Conservation (phyloP, 2,888 invertebrate species). For the Eilema depressum region DNA sequence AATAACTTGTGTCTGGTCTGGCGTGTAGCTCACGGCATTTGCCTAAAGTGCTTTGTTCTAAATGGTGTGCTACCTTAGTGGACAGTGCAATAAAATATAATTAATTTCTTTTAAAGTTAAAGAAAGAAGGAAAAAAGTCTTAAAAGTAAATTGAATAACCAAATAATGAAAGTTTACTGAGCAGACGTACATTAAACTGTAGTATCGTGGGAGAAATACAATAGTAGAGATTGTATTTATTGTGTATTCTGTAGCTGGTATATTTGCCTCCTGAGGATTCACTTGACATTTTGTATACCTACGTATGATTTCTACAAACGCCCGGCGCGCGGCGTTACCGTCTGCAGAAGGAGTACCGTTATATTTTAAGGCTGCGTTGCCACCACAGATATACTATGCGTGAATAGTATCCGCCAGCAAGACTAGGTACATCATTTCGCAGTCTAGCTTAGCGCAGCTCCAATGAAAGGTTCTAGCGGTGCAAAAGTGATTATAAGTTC, state of each 20-base stretch:
- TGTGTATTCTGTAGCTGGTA: background rate
- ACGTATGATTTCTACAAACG: background rate
- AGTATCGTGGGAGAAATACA: background rate
- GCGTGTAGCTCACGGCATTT: too few species aligned
- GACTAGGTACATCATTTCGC: background rate
- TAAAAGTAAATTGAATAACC: background rate
- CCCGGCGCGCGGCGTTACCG: background rate
- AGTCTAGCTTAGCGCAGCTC: background rate
- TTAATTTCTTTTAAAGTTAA: background rate
- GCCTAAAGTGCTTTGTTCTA: background rate
- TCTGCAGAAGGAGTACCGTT: background rate
- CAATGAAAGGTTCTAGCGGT: background rate
- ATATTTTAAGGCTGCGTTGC: background rate
- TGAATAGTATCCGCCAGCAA: too few species aligned
- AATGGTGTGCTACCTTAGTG: background rate
- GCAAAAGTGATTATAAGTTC: too few species aligned
- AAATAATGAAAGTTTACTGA: background rate
- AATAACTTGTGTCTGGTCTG: background rate
- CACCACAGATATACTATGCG: too few species aligned
- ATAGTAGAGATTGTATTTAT: background rate
- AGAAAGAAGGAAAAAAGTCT: background rate
- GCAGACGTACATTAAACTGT: background rate
- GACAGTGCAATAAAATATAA: background rate
- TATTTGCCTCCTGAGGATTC: background rate
- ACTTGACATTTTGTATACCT: background rate